Evolutionary conservation across 2,113 vertebrate species (phyloP).

Genomic region (Poeciliopsis retropinna): DNA sequence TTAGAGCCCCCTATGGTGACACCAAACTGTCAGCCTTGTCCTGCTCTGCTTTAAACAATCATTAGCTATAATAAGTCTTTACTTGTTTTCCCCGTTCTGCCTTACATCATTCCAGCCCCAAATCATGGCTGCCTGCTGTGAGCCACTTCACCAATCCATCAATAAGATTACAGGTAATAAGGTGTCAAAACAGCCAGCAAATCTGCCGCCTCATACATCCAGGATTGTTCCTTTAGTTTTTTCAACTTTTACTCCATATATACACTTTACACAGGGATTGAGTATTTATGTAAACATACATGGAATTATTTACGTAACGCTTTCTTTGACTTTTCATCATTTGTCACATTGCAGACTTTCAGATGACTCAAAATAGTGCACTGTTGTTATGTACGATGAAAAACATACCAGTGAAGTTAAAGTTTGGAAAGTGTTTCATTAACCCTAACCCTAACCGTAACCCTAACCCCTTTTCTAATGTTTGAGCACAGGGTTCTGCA

Average conservation of each 20-base stretch:
- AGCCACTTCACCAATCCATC: constrained; percentile 74
- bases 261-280: neutral
- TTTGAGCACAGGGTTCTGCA: too few relatives aligned
- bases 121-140: constrained; percentile 58
- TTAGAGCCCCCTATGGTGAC: constrained; percentile 36
- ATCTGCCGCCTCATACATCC: constrained; percentile 63
- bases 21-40: constrained; percentile 65
- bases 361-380: too few relatives aligned
- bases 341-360: too few relatives aligned
- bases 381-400: too few relatives aligned
- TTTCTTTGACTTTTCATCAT: neutral
- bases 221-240: constrained; percentile 46
- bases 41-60: constrained; percentile 65
- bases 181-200: constrained; percentile 77
- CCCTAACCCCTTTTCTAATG: too few relatives aligned
- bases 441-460: too few relatives aligned
- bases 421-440: too few relatives aligned
- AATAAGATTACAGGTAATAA: constrained; percentile 84
- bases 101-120: constrained; percentile 75
- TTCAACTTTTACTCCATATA: constrained; percentile 28
- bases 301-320: neutral
- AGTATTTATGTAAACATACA: neutral
- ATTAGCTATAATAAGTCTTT: constrained; percentile 75
- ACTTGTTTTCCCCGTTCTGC: constrained; percentile 62
- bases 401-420: too few relatives aligned